Conservation (phyloP, 2,888 invertebrate species). For the Cataglyphis albicans region DNA sequence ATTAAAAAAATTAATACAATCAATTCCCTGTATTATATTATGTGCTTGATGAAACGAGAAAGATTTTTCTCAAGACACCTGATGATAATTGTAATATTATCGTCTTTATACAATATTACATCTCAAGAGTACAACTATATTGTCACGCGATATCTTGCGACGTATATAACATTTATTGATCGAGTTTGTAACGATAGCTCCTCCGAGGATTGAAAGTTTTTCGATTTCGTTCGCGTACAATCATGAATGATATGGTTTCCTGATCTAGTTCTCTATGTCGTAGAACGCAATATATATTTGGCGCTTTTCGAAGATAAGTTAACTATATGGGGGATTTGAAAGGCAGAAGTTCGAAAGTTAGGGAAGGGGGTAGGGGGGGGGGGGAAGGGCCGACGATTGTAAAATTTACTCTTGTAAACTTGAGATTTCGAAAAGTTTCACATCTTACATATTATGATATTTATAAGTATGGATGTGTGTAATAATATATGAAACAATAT, state of each 20-base stretch:
- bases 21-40: background rate
- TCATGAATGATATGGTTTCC: constrained; percentile 67
- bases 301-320: constrained; percentile 47
- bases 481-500: background rate
- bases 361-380: background rate
- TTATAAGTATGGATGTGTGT: constrained; percentile 36
- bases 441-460: constrained; percentile 31
- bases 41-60: background rate
- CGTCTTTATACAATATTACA: constrained; percentile 37
- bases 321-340: constrained; percentile 38
- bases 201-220: constrained; percentile 74
- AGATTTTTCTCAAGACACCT: background rate
- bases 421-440: constrained; percentile 65
- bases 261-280: constrained; percentile 43
- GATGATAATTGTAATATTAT: background rate
- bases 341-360: constrained; percentile 33
- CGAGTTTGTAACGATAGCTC: constrained; percentile 71
- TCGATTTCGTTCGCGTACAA: constrained; percentile 69
- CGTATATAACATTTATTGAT: constrained; percentile 67
- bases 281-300: constrained; percentile 56
- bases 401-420: constrained; percentile 40
- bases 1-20: background rate
- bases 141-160: constrained; percentile 62
- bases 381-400: constrained; percentile 21
- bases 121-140: constrained; percentile 68